Base-by-base conservation (phyloP, 2,888 invertebrate species). In the Drosophila multiciliata region DNA sequence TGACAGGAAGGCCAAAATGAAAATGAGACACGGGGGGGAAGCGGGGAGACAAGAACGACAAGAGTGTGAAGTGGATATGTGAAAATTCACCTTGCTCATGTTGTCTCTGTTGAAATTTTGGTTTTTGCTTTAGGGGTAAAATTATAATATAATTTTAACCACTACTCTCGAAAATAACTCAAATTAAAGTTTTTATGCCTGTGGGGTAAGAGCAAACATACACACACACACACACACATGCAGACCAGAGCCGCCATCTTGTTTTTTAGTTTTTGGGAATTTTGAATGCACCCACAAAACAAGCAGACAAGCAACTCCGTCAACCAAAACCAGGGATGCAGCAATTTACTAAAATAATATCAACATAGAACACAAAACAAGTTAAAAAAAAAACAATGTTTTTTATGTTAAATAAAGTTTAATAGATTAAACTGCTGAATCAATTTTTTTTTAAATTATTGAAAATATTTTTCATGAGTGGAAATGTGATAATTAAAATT, bases 151-250 rank as follows among this genome's bases (percentile, higher is more conserved):
- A 83, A 80, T 87, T 81, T 80, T 66, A 79, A 72, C 81, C 82
- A 73, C 66, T 65, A 75, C 89, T 82, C 77, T 74, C 75, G 89
- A 80, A 84, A 84, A 83, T 83, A 83, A 76, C 85, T 88, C 75
- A 83, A 88, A 89, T 88, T 83, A 78, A 88, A 87, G 83, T 87
- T 89, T 82, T 75, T 73, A 65, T 75, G 85, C 89, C 85, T 75
- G 64, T 57, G 72, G 75, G 84, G 82, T 66, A 62, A 36, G n/a
- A 8, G 35, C 53, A 76, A 35, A 70, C 58, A 57, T 32, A 57
- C 45, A 57, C 35, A 57, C 45, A 26, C 1, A 26, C 26, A 57
- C 32, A 57, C 45, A 0, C 2, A 36, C 45, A 26, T 17, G 53
- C 38, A 48, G 35, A 49, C 59, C 42, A 49, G 54, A 64, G 65